Evolutionary conservation across 2,113 vertebrate species (phyloP).

Genomic region (Silurus glanis): DNA sequence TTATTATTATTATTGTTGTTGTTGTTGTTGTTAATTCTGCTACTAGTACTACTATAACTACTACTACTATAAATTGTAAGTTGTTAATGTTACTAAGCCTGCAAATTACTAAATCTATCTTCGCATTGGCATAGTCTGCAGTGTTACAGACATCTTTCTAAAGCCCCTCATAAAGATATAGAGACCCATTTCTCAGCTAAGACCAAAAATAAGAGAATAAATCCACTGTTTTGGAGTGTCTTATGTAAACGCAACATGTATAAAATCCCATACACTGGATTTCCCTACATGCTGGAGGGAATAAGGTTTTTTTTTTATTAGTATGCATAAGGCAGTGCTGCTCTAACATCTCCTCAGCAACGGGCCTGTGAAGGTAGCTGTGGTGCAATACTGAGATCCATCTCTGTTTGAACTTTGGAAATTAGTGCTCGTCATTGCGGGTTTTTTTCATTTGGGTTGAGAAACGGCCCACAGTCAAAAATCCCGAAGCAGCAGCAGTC

Average conservation of each 20-base stretch:
- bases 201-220: neutral
- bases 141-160: neutral
- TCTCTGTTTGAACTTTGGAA: neutral
- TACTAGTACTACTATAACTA: too few species aligned
- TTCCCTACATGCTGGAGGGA: neutral
- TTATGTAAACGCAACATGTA: neutral
- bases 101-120: neutral
- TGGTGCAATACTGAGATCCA: neutral
- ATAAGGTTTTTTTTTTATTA: neutral
- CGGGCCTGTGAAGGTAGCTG: neutral
- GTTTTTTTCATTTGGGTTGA: neutral
- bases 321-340: constrained; percentile 3
- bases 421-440: neutral
- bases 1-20: too few species aligned
- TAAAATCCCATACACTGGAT: neutral
- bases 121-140: neutral
- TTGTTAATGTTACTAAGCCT: too few species aligned
- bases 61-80: too few species aligned
- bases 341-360: constrained; percentile 6
- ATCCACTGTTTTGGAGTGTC: neutral
- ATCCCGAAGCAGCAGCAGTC: neutral
- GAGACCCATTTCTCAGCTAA: neutral
- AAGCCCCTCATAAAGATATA: neutral
- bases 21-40: too few species aligned
- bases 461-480: neutral